A percentile compares a stretch with the other conserved stretches of the same genome.
phyloP scores from a whole-genome alignment of 2,113 vertebrate species.

The Ivindomyrus marchei region DNA sequence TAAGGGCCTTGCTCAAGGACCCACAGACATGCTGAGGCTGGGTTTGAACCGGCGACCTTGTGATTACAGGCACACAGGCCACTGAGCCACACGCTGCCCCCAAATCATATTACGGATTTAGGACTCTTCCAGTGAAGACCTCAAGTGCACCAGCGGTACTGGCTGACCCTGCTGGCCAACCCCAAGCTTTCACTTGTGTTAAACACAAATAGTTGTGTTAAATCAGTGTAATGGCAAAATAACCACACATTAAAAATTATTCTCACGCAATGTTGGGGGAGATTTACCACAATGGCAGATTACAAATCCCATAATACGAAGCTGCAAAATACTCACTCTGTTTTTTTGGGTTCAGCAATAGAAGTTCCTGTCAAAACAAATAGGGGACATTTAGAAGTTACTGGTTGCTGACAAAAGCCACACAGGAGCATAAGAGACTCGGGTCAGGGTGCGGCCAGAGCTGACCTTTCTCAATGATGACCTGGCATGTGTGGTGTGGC shows the following conservation, averaged over 20 bases:
- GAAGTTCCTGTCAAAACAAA: neutral
- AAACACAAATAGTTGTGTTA: neutral
- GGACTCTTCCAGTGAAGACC: neutral
- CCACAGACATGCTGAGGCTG: no score
- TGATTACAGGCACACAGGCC: no score
- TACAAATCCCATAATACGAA: neutral
- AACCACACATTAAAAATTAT: neutral
- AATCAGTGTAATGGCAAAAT: neutral
- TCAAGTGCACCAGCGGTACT: neutral
- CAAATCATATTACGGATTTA: neutral
- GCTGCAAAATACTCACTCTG: neutral
- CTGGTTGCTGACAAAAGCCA: no score
- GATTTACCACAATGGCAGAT: neutral
- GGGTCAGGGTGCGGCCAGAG: constrained; percentile 5
- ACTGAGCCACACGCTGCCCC: no score
- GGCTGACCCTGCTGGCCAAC: neutral
- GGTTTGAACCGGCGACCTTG: no score
- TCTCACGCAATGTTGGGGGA: neutral
- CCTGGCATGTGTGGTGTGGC: constrained; percentile 76
- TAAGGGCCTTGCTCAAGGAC: no score
- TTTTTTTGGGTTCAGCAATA: neutral
- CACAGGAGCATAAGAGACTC: neutral
- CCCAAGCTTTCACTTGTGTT: neutral
- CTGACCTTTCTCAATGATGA: constrained; percentile 75
- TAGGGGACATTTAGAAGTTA: neutral